Evolutionary conservation across 2,113 vertebrate genomes (phyloP).

Genomic region (Tamias sibiricus): DNA sequence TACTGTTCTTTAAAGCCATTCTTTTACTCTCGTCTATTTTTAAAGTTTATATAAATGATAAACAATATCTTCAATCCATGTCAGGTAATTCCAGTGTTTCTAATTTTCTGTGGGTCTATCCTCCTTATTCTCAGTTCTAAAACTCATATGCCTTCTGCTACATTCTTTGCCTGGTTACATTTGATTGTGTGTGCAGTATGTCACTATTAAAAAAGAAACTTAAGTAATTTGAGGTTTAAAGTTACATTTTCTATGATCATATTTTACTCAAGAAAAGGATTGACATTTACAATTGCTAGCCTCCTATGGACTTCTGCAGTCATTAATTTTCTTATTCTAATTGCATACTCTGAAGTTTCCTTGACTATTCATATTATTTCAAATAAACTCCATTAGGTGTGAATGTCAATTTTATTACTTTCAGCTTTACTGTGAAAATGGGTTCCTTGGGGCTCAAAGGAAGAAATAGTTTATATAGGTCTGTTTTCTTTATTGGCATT

Average conservation of each 20-base stretch:
- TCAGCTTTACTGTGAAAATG: not conserved
- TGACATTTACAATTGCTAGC: not conserved
- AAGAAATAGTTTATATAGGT: not conserved
- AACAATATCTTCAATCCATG: not conserved
- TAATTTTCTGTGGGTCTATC: conserved; percentile 7
- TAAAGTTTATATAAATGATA: not conserved
- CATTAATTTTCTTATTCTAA: not conserved
- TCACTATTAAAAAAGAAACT: not conserved
- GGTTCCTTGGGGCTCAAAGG: not conserved
- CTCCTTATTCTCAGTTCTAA: not conserved
- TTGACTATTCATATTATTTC: not conserved
- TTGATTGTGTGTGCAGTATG: not conserved
- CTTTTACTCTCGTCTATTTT: not conserved
- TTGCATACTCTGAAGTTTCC: not conserved
- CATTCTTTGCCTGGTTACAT: not conserved
- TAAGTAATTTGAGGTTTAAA: not conserved
- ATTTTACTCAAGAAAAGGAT: not conserved
- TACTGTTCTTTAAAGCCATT: not conserved
- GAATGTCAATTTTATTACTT: not conserved
- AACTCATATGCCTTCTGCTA: not conserved
- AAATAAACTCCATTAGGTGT: not conserved
- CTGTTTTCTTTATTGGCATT: not conserved
- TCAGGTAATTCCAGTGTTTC: not conserved
- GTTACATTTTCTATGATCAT: not conserved
- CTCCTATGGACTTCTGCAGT: not conserved